A percentile compares a stretch with the other conserved stretches of the same genome.
phyloP scores from a whole-genome alignment of 2,113 vertebrate genomes.

The Myxocyprinus asiaticus region DNA sequence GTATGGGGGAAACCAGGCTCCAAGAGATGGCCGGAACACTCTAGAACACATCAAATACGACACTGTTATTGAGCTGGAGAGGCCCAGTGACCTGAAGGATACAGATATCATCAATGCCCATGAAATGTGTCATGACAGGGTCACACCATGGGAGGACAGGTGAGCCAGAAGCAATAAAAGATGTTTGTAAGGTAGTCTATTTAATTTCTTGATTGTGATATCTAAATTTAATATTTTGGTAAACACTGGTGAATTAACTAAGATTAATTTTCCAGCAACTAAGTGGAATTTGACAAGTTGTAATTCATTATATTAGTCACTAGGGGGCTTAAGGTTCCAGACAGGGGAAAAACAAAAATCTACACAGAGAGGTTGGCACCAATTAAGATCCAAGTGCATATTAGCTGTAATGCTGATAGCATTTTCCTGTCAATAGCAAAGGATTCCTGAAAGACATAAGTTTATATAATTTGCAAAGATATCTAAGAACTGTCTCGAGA shows the following conservation, averaged over 20 bases:
- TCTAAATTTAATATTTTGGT: too few relatives aligned
- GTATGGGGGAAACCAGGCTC: neutral
- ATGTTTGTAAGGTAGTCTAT: neutral
- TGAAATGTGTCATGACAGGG: conserved; percentile 43
- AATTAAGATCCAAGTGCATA: too few relatives aligned
- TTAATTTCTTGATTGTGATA: too few relatives aligned
- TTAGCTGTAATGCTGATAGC: too few relatives aligned
- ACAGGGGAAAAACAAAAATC: neutral
- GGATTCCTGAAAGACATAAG: too few relatives aligned
- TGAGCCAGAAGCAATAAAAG: conserved; percentile 35
- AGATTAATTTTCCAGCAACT: too few relatives aligned
- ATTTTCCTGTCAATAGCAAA: too few relatives aligned
- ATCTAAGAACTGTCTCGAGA: too few relatives aligned
- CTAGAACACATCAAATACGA: conserved; percentile 46
- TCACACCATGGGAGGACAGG: conserved; percentile 46
- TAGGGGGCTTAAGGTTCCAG: conserved; percentile 1
- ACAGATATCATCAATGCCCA: conserved; percentile 59
- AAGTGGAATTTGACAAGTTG: neutral
- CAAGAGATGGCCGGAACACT: conserved; percentile 9
- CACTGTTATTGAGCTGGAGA: conserved; percentile 51
- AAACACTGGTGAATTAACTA: too few relatives aligned
- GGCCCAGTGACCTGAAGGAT: conserved; percentile 9
- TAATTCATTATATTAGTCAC: neutral
- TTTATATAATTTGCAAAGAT: too few relatives aligned
- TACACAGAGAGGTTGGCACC: too few relatives aligned